Evolutionary conservation across 2,113 vertebrate genomes (phyloP).

Genomic region (Pungitius pungitius): DNA sequence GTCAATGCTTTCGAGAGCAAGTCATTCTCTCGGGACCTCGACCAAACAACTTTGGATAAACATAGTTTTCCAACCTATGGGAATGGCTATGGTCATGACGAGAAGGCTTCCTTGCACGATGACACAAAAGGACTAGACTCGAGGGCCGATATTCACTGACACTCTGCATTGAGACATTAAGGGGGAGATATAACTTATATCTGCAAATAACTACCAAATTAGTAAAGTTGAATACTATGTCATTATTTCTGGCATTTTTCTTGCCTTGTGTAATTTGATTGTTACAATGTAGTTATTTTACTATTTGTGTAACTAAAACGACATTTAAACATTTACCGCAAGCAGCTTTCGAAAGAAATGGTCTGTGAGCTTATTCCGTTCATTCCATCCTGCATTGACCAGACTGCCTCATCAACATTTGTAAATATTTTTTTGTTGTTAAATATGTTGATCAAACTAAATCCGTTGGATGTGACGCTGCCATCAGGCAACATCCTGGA

Average conservation of each 20-base stretch:
- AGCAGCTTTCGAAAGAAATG: neutral
- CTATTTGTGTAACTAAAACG: constrained; percentile 3
- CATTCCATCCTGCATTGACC: neutral
- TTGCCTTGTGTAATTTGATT: constrained; percentile 32
- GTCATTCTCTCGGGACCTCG: constrained; percentile 52
- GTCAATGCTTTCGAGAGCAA: constrained; percentile 73
- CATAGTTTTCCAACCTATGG: constrained; percentile 62
- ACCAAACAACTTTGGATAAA: constrained; percentile 69
- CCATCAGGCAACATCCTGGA: constrained; percentile 60
- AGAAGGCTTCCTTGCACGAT: constrained; percentile 64
- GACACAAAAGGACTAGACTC: constrained; percentile 50
- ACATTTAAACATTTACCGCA: neutral
- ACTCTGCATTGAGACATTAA: constrained; percentile 3
- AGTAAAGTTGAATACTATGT: neutral
- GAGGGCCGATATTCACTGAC: neutral
- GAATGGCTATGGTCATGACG: constrained; percentile 68
- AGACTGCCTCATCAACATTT: neutral
- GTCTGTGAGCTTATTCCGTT: neutral
- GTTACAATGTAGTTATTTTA: neutral
- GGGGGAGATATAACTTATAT: neutral
- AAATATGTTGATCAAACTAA: accelerated
- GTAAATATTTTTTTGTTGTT: neutral
- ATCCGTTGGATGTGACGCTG: neutral
- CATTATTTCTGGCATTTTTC: constrained; percentile 21
- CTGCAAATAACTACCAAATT: neutral